These are phyloP conservation scores for Brachylomia viminalis DNA, from an alignment of 2,888 invertebrate species.

Conservation along the genomic window DNA sequence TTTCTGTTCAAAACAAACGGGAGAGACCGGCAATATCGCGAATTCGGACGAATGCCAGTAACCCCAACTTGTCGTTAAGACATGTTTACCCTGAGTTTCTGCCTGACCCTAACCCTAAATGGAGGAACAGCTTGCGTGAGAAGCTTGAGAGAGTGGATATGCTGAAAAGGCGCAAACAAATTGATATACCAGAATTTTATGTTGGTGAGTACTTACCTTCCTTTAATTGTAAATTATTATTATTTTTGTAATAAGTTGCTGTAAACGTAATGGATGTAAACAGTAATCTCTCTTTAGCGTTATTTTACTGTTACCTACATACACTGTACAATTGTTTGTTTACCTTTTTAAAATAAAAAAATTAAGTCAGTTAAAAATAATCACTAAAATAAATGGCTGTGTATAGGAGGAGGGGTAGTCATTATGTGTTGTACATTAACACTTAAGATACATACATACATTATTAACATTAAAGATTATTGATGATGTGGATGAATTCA, in stretches of 20 bases:
- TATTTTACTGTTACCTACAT: neutral
- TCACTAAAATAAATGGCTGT: neutral
- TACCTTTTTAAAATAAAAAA: neutral
- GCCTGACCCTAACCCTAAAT: slow-evolving; percentile 95
- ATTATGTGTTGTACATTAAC: neutral
- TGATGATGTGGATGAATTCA: neutral
- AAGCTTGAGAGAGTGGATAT: slow-evolving; percentile 98
- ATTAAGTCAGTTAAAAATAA: neutral
- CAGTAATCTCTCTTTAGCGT: neutral
- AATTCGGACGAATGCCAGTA: slow-evolving; percentile 69
- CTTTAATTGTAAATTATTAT: neutral
- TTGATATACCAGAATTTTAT: slow-evolving; percentile 99
- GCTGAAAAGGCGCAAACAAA: slow-evolving; percentile 94
- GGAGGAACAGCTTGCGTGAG: slow-evolving; percentile 95
- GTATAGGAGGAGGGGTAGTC: neutral
- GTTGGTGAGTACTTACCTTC: slow-evolving; percentile 92
- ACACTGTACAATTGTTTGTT: neutral
- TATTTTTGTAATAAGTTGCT: neutral
- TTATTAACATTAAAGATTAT: no score
- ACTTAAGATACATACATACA: no score
- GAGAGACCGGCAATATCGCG: slow-evolving; percentile 56
- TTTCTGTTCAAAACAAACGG: slow-evolving; percentile 22
- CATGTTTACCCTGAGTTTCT: slow-evolving; percentile 97
- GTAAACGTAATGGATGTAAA: no score
- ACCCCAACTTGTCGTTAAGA: slow-evolving; percentile 90